These are phyloP conservation scores for Nemapogon koenigi DNA, from an alignment of 2,888 invertebrate genomes.

Conservation along the genomic window DNA sequence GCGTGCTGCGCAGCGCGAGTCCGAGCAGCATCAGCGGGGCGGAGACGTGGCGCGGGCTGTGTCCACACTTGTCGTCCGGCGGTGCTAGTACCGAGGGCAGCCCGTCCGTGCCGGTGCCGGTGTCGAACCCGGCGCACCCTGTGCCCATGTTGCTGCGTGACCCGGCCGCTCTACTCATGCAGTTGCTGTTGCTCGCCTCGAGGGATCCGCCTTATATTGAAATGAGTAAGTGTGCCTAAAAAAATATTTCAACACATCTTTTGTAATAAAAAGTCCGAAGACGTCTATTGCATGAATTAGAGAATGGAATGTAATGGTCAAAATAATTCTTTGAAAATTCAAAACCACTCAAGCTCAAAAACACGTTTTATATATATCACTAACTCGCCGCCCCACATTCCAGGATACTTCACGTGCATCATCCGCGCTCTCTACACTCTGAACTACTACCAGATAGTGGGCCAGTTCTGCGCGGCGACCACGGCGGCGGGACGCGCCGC, in stretches of 20 bases:
- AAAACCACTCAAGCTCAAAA: too few species aligned
- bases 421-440: constrained; percentile 89
- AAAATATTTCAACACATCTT: constrained; percentile 4
- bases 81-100: constrained; percentile 13
- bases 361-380: too few species aligned
- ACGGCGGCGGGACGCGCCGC: constrained; percentile 69
- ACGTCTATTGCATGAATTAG: too few species aligned
- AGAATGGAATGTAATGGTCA: too few species aligned
- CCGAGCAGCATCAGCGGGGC: constrained; percentile 29
- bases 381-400: too few species aligned
- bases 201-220: constrained; percentile 73
- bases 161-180: constrained; percentile 84
- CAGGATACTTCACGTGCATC: constrained; percentile 88
- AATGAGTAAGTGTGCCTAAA: constrained; percentile 69
- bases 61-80: constrained; percentile 17
- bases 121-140: constrained; percentile 22
- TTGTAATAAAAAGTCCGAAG: too few species aligned
- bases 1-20: constrained; percentile 65
- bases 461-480: constrained; percentile 76
- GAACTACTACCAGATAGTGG: constrained; percentile 86
- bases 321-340: too few species aligned
- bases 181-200: constrained; percentile 85
- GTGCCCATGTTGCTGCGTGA: constrained; percentile 88
- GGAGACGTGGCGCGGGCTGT: constrained; percentile 27
- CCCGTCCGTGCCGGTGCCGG: constrained; percentile 13